These are phyloP conservation scores for Agrilus cyanescens DNA, from an alignment of 2,888 invertebrate genomes.

Conservation along the genomic window DNA sequence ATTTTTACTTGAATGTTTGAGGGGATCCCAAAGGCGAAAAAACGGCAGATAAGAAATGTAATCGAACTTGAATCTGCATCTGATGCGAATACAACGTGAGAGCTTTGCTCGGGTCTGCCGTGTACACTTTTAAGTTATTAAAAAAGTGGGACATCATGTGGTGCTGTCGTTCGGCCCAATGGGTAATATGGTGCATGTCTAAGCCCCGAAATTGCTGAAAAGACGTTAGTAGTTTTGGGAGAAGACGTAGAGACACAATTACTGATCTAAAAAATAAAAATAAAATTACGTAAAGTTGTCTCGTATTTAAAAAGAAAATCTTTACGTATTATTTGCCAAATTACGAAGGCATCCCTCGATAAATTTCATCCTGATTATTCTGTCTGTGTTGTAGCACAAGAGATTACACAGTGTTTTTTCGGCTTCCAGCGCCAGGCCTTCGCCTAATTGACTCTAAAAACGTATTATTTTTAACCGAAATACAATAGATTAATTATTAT, in stretches of 20 bases:
- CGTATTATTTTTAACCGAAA: background rate
- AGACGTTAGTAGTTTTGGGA: constrained; percentile 84
- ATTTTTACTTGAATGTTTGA: constrained; percentile 73
- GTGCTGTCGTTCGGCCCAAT: constrained; percentile 88
- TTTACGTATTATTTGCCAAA: constrained; percentile 66
- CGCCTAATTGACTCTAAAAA: constrained; percentile 54
- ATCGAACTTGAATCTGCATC: constrained; percentile 80
- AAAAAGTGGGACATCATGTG: constrained; percentile 91
- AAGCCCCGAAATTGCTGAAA: constrained; percentile 81
- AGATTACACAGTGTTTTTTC: constrained; percentile 85
- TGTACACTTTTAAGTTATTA: constrained; percentile 71
- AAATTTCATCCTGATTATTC: constrained; percentile 82
- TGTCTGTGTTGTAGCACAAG: constrained; percentile 82
- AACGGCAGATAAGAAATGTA: constrained; percentile 85
- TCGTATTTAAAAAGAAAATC: constrained; percentile 5
- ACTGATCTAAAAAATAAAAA: constrained; percentile 52
- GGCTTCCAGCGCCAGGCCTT: constrained; percentile 84
- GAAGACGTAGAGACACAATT: constrained; percentile 73
- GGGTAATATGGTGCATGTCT: constrained; percentile 76
- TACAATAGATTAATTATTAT: background rate
- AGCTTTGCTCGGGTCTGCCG: constrained; percentile 32
- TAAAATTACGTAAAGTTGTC: constrained; percentile 2
- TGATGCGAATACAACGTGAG: constrained; percentile 56
- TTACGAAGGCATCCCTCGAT: constrained; percentile 91
- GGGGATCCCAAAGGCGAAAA: constrained; percentile 86